phyloP scores from a whole-genome alignment of 2,113 vertebrate species.

The Sinosuthora webbiana region DNA sequence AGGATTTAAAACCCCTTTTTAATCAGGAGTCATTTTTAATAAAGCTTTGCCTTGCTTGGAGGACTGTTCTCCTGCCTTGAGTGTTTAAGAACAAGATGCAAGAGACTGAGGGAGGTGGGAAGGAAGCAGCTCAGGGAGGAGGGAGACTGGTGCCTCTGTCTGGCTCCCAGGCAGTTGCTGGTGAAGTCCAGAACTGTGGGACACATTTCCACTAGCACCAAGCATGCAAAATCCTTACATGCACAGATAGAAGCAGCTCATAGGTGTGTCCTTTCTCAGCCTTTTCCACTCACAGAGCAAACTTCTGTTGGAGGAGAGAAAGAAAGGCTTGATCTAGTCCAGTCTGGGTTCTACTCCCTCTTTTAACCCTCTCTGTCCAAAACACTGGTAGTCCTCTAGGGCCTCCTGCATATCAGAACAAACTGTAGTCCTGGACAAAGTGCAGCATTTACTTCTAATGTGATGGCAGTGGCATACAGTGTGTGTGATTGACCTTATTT shows the following conservation, averaged over 20 bases:
- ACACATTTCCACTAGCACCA: neutral
- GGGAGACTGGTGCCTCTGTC: neutral
- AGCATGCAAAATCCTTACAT: neutral
- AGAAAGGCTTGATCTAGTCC: neutral
- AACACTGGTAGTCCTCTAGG: neutral
- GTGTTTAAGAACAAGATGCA: neutral
- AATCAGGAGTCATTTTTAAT: conserved; percentile 14
- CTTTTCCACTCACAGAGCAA: neutral
- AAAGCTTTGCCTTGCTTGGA: neutral
- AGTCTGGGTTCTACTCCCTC: neutral
- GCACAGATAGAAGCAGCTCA: neutral
- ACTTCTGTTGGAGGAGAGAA: neutral
- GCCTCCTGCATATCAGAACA: neutral
- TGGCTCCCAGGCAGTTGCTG: neutral
- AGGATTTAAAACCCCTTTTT: conserved; percentile 27
- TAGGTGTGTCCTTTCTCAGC: neutral
- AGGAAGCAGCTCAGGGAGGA: neutral
- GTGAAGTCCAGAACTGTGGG: neutral
- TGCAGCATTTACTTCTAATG: neutral
- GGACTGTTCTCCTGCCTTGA: neutral
- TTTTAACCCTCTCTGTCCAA: neutral
- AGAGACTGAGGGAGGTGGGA: neutral
- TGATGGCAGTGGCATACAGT: neutral
- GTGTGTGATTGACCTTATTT: neutral
- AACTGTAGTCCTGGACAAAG: neutral